Percentiles rank a stretch among this genome's conserved stretches.
phyloP scores from a whole-genome alignment of 2,113 vertebrate genomes.

The Proteles cristata region DNA sequence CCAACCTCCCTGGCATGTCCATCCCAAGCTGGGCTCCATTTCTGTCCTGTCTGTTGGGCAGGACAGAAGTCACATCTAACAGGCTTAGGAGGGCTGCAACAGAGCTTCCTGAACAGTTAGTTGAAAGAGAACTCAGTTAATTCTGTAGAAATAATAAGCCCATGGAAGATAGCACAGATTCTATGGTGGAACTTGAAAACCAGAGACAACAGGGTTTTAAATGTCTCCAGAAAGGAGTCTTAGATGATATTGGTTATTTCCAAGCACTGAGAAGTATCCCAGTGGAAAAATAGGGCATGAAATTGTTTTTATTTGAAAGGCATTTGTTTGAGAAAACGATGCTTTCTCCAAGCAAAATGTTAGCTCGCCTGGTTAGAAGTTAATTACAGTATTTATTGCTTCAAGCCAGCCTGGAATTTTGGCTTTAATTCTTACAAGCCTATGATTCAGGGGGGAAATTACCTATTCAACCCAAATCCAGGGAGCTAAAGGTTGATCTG shows the following conservation, averaged over 20 bases:
- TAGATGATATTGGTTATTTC: background rate
- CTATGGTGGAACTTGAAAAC: background rate
- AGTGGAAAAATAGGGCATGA: conserved; percentile 36
- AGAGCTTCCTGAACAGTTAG: background rate
- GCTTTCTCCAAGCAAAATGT: conserved; percentile 77
- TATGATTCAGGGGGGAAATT: conserved; percentile 47
- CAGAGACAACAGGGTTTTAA: conserved; percentile 12
- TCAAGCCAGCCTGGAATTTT: conserved; percentile 72
- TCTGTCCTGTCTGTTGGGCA: background rate
- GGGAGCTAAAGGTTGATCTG: conserved; percentile 61
- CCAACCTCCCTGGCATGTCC: background rate
- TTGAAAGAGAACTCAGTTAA: background rate
- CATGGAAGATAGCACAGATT: background rate
- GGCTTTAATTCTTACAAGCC: conserved; percentile 59
- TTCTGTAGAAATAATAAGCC: background rate
- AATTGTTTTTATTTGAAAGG: conserved; percentile 71
- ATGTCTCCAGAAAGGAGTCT: background rate
- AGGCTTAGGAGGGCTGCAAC: background rate
- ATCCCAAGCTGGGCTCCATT: background rate
- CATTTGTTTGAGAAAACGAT: conserved; percentile 72
- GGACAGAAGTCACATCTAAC: background rate
- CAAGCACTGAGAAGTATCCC: background rate
- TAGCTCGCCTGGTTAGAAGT: conserved; percentile 74
- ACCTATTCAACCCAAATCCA: conserved; percentile 49
- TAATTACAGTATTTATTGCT: conserved; percentile 76